Conservation (phyloP, 92 coral and sea anemone genomes). For the Phymanthus crucifer region DNA sequence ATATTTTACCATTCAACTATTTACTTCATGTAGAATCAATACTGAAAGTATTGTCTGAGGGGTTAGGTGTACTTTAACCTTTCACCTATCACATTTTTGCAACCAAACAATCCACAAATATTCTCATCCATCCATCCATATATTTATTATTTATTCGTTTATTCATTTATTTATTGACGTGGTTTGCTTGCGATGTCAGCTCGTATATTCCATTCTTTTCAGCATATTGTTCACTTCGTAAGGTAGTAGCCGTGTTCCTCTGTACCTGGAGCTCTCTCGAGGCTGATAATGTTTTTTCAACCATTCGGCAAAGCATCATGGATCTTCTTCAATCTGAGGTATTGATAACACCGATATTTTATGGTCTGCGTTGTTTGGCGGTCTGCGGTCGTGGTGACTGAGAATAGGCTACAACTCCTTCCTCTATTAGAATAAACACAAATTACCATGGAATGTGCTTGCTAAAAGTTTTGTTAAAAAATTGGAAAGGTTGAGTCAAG, state of each 20-base stretch:
- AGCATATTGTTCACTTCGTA: conserved; percentile 56
- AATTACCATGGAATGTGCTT: neutral
- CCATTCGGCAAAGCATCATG: conserved; percentile 39
- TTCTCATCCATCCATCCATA: too few species aligned
- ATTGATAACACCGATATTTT: neutral
- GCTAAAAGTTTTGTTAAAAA: neutral
- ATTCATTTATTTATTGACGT: too few species aligned
- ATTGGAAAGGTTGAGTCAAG: too few species aligned
- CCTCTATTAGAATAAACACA: neutral
- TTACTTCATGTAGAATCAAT: too few species aligned
- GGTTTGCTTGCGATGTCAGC: too few species aligned
- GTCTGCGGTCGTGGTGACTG: neutral
- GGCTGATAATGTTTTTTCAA: conserved; percentile 19
- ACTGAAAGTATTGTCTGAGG: too few species aligned
- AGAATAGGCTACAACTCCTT: neutral
- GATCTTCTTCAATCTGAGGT: conserved; percentile 63
- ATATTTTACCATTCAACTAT: too few species aligned
- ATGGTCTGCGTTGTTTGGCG: neutral
- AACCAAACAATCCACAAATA: too few species aligned
- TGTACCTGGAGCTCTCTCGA: conserved; percentile 49
- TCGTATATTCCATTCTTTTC: neutral
- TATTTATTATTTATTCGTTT: too few species aligned
- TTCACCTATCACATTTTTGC: too few species aligned
- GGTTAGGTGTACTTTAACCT: too few species aligned
- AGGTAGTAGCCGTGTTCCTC: conserved; percentile 58